A percentile compares a stretch with the other conserved stretches of the same genome.
Evolutionary conservation across 2,797 vertebrate species (phyloP).

Genomic region (Arvicola amphibius): DNA sequence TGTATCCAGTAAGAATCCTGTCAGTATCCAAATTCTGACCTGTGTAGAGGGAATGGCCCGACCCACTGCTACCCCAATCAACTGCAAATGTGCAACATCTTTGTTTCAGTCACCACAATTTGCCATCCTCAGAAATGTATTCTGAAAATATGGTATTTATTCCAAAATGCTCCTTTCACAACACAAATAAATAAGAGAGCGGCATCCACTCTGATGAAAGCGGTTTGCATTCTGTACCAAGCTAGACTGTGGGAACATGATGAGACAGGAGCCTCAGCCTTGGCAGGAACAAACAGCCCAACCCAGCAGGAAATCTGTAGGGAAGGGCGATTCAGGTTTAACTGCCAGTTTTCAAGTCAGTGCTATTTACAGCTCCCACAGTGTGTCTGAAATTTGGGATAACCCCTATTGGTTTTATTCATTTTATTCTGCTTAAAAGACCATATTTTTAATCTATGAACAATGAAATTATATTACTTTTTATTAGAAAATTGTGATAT

Average conservation of each 20-base stretch:
- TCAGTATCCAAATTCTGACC: constrained; percentile 39
- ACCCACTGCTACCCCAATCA: background rate
- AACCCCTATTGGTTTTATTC: constrained; percentile 72
- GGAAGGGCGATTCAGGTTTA: constrained; percentile 61
- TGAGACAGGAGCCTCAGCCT: background rate
- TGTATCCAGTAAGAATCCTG: background rate
- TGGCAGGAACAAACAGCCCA: constrained; percentile 26
- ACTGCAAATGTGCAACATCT: constrained; percentile 17
- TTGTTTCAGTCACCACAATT: constrained; percentile 60
- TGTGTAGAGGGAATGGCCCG: background rate
- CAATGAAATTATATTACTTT: constrained; percentile 72
- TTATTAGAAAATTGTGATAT: constrained; percentile 78
- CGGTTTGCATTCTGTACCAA: constrained; percentile 40
- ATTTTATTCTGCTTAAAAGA: constrained; percentile 64
- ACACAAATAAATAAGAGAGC: constrained; percentile 55
- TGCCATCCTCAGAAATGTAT: constrained; percentile 54
- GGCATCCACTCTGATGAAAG: constrained; percentile 47
- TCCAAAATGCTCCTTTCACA: constrained; percentile 46
- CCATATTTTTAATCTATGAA: constrained; percentile 59
- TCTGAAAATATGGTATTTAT: constrained; percentile 69
- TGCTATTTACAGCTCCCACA: constrained; percentile 57
- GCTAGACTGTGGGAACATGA: background rate
- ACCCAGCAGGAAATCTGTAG: constrained; percentile 60
- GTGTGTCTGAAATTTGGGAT: constrained; percentile 66
- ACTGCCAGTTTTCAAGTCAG: constrained; percentile 72